A percentile compares a stretch with the other conserved stretches of the same genome.
Conservation (phyloP, 2,888 invertebrate species). For the Panzeria rudis region DNA sequence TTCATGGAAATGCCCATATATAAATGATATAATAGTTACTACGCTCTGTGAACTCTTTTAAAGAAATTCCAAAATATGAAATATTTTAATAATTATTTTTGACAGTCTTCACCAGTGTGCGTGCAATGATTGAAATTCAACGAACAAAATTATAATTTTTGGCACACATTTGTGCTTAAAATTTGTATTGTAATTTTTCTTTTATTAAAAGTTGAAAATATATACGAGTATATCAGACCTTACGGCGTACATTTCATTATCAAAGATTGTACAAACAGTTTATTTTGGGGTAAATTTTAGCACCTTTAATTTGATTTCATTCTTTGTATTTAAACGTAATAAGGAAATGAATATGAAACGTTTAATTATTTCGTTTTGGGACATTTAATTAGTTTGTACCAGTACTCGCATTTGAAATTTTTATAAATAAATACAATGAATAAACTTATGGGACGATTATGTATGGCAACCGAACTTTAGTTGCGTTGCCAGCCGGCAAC, state of each 20-base stretch:
- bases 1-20: too few species aligned
- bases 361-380: constrained; percentile 41
- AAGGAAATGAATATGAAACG: constrained; percentile 37
- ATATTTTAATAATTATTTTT: constrained; percentile 4
- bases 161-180: constrained; percentile 40
- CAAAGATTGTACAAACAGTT: constrained; percentile 33
- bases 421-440: too few species aligned
- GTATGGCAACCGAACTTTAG: too few species aligned
- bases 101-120: background rate
- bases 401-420: background rate
- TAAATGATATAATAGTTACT: too few species aligned
- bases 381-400: background rate
- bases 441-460: too few species aligned
- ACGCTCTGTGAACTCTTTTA: too few species aligned
- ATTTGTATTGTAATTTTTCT: constrained; percentile 10
- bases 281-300: constrained; percentile 43
- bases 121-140: too few species aligned
- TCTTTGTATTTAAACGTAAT: background rate
- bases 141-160: constrained; percentile 37
- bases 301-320: constrained; percentile 21
- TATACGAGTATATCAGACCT: constrained; percentile 40
- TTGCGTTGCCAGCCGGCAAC: too few species aligned
- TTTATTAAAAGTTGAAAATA: constrained; percentile 34
- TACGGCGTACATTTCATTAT: constrained; percentile 59
- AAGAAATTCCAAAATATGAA: too few species aligned